Evolutionary conservation across 2,888 invertebrate species (phyloP), one percentile per base, ranked within the genome.

Genomic region (Craniophora ligustri): DNA sequence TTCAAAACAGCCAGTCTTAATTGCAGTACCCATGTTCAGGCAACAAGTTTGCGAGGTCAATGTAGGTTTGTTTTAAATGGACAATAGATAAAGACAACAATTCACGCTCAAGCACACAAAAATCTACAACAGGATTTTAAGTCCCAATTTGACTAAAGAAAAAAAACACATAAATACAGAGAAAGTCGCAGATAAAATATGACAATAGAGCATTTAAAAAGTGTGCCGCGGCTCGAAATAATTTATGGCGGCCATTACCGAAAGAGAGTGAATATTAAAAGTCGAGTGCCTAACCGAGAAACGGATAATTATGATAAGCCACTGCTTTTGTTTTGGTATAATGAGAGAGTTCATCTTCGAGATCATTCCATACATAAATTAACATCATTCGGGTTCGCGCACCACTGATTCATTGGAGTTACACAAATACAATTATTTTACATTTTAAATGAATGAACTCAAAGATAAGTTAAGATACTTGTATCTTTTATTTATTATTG

Each of bases 301-400:
- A 35, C 57, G 63, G 58, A 72, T 77, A 76, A 79, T 75, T 70
- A 76, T 67, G 65, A 75, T 78, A 76, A 74, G 65, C 55, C 54
- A 46, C 49, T 70, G 68, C 72, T 73, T 44, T 67, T 78, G 66
- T 72, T 59, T 56, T 39, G 30, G 50, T 55, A 65, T 79, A 75
- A 79, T 78, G 76, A 77, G 48, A 40, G 40, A 31, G 56, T 48
- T 48, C 61, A 58, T 56, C 47, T 66, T 55, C 31, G 26, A 23
- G 64, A 62, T 44, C 36, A 19, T 54, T 47, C 61, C 46, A 62
- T 58, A 55, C 32, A 62, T 60, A 67, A 67, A 72, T 72, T 44
- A 50, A 21, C 23, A 32, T 51, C 35, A 53, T 39, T 34, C 7
- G 13, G 38, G 16, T 21, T 58, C 39, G 14, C 15, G 38, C 28